Conservation (phyloP, 2,888 invertebrate species). For the Spilosoma lubricipeda region DNA sequence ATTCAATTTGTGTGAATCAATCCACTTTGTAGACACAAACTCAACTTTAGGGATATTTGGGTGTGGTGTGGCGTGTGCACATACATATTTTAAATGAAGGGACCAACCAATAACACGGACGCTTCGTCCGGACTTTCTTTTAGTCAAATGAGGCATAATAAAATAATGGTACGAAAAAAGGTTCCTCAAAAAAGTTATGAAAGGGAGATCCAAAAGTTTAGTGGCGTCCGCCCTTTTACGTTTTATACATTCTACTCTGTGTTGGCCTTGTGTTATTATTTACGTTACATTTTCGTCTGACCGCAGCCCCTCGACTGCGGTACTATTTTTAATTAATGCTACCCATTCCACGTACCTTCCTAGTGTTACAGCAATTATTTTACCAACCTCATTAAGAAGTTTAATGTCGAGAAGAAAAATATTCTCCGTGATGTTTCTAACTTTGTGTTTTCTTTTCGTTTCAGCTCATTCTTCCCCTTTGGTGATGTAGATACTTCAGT, state of each 20-base stretch:
- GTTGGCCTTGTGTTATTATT: slow-evolving; percentile 78
- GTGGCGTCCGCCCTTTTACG: slow-evolving; percentile 72
- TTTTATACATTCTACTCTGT: slow-evolving; percentile 75
- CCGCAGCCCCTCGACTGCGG: slow-evolving; percentile 73
- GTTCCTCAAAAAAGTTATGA: slow-evolving; percentile 81
- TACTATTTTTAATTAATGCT: slow-evolving; percentile 82
- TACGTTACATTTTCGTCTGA: slow-evolving; percentile 79
- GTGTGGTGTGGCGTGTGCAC: slow-evolving; percentile 64
- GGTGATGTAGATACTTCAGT: slow-evolving; percentile 66
- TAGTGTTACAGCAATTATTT: slow-evolving; percentile 85
- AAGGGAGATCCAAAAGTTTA: slow-evolving; percentile 80
- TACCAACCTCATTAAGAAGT: slow-evolving; percentile 82
- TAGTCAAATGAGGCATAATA: slow-evolving; percentile 83
- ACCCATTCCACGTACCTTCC: slow-evolving; percentile 75
- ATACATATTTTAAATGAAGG: slow-evolving; percentile 81
- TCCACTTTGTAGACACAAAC: slow-evolving; percentile 56
- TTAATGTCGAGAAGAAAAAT: slow-evolving; percentile 76
- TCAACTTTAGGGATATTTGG: slow-evolving; percentile 67
- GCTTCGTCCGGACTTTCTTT: slow-evolving; percentile 79
- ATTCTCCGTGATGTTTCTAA: slow-evolving; percentile 67
- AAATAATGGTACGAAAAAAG: slow-evolving; percentile 83
- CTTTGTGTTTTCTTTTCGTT: slow-evolving; percentile 50
- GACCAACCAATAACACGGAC: slow-evolving; percentile 73
- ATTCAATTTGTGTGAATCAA: slow-evolving; percentile 57
- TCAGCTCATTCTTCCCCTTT: slow-evolving; percentile 52